phyloP scores from a whole-genome alignment of 2,113 vertebrate species.

The Dryoscopus gambensis region DNA sequence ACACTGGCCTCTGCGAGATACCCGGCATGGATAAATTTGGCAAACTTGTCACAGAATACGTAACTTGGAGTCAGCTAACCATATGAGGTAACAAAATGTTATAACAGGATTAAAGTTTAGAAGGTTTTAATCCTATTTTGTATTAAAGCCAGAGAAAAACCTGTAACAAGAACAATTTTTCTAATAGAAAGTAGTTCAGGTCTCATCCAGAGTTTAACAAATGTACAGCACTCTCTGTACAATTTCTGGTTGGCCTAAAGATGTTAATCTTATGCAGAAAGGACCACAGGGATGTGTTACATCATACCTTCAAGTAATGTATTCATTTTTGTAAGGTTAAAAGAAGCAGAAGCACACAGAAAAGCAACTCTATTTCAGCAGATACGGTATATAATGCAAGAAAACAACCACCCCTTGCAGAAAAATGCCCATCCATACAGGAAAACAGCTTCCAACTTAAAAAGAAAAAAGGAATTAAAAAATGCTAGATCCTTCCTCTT shows the following conservation, averaged over 20 bases:
- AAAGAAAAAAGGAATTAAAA: neutral
- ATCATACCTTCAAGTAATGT: neutral
- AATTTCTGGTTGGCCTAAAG: neutral
- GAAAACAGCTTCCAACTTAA: neutral
- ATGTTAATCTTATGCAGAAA: neutral
- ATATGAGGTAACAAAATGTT: neutral
- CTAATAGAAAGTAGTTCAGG: neutral
- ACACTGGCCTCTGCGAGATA: fast-evolving
- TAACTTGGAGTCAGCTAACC: neutral
- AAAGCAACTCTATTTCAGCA: neutral
- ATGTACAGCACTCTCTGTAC: neutral
- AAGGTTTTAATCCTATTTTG: neutral
- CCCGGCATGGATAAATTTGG: too few relatives aligned
- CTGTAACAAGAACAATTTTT: neutral
- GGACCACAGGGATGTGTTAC: neutral
- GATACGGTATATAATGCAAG: neutral
- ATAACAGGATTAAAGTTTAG: neutral
- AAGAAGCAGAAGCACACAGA: neutral
- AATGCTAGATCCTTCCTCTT: neutral
- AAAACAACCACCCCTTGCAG: neutral
- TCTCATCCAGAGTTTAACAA: neutral
- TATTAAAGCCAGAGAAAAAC: neutral
- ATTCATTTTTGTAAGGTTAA: neutral
- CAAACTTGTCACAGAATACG: neutral
- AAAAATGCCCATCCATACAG: neutral